A percentile compares a stretch with the other conserved stretches of the same genome.
Conservation (phyloP, 2,797 vertebrate genomes). For the Diplodus sargus region DNA sequence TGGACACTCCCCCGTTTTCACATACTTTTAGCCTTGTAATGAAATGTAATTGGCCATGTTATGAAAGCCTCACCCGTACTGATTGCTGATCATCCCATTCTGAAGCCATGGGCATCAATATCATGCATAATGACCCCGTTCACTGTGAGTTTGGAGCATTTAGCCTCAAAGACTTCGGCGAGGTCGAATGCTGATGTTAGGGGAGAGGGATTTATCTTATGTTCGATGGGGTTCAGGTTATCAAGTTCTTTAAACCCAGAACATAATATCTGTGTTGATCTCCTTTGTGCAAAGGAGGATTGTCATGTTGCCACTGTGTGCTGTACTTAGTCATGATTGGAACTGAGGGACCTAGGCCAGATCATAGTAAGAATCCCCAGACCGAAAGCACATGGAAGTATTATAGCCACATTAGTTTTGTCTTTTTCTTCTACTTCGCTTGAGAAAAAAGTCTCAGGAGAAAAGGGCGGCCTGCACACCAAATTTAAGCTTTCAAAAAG, state of each 20-base stretch:
- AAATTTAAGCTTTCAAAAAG: too few relatives aligned
- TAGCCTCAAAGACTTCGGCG: neutral
- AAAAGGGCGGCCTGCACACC: neutral
- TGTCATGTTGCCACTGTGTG: neutral
- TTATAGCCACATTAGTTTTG: neutral
- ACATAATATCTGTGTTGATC: neutral
- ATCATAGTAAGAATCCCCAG: neutral
- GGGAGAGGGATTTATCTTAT: neutral
- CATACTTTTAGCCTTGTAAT: too few relatives aligned
- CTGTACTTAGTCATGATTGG: neutral
- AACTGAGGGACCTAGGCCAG: neutral
- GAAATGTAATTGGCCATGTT: too few relatives aligned
- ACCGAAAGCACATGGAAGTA: neutral
- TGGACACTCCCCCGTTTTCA: neutral
- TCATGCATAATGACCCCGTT: neutral
- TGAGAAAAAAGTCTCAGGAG: conserved; percentile 1
- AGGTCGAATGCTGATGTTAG: neutral
- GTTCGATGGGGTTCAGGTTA: neutral
- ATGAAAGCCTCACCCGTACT: neutral
- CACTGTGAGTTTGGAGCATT: neutral
- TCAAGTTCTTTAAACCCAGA: neutral
- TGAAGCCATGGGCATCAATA: neutral
- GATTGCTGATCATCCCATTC: neutral
- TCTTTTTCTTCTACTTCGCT: neutral
- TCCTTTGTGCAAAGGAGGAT: too few relatives aligned